Percentiles rank a stretch among this genome's conserved stretches.
Conservation (phyloP, 2,888 invertebrate species). For the Parasteatoda lunata region DNA sequence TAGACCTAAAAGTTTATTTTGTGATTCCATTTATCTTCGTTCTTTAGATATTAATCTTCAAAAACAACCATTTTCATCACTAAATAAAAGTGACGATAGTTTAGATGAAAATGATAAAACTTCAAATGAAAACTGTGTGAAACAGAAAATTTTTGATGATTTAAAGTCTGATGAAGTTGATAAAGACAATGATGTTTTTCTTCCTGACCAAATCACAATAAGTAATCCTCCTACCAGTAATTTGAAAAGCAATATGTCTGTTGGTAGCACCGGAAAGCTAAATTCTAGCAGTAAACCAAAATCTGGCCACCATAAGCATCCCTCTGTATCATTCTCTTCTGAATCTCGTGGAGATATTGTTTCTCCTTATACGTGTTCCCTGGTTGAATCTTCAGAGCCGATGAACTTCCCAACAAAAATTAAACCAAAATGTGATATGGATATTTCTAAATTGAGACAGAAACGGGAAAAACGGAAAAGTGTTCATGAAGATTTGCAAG, state of each 20-base stretch:
- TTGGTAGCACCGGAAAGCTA: constrained; percentile 11
- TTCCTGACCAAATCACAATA: not conserved
- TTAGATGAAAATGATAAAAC: constrained; percentile 35
- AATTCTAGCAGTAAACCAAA: constrained; percentile 19
- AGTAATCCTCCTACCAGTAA: not conserved
- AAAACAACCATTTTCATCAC: constrained; percentile 66
- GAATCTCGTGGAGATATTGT: constrained; percentile 48
- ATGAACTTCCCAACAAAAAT: constrained; percentile 55
- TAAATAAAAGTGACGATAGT: constrained; percentile 62
- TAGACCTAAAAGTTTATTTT: constrained; percentile 64
- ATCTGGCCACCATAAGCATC: constrained; percentile 35
- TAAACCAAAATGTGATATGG: constrained; percentile 64
- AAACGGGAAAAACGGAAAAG: constrained; percentile 66
- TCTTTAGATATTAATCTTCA: constrained; percentile 69
- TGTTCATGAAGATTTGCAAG: constrained; percentile 70
- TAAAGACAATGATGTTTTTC: constrained; percentile 23
- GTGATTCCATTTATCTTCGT: constrained; percentile 68
- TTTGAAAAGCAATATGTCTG: not conserved
- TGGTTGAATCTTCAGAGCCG: constrained; percentile 16
- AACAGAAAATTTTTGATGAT: constrained; percentile 41
- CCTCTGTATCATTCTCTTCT: constrained; percentile 56
- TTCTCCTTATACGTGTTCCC: constrained; percentile 56
- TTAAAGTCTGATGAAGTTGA: constrained; percentile 17
- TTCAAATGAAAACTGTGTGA: constrained; percentile 24
- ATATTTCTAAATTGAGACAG: constrained; percentile 45